phyloP scores from a whole-genome alignment of 1,140 invertebrate genomes.

The Sarcophaga bullata region DNA sequence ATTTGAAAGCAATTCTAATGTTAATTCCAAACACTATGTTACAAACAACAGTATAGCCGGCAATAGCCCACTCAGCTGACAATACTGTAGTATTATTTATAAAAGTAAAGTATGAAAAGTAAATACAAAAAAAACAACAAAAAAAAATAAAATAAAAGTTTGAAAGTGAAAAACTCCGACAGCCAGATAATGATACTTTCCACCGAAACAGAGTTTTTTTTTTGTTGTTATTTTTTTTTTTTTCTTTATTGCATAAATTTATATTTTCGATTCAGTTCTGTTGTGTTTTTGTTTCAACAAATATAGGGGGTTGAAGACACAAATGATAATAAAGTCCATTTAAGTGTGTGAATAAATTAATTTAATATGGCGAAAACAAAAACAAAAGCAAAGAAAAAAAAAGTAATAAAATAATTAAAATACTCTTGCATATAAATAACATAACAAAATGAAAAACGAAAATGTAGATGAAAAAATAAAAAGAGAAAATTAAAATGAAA shows the following conservation, averaged over 20 bases:
- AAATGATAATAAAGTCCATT: slow-evolving; percentile 16
- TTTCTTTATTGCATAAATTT: too few species aligned
- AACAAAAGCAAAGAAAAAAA: not conserved
- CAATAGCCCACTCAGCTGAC: too few species aligned
- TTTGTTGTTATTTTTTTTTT: not conserved
- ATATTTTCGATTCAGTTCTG: too few species aligned
- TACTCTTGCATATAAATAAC: too few species aligned
- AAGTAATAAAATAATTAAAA: too few species aligned
- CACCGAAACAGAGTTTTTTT: not conserved
- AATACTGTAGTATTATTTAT: too few species aligned
- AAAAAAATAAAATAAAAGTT: slow-evolving; percentile 1
- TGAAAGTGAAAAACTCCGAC: not conserved
- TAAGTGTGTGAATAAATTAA: slow-evolving; percentile 17
- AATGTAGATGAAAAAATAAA: not conserved
- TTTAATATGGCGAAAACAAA: not conserved
- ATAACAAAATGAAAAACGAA: not conserved
- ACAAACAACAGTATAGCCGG: too few species aligned
- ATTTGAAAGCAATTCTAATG: too few species aligned
- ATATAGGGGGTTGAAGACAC: not conserved
- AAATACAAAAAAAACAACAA: not conserved
- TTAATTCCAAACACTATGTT: too few species aligned
- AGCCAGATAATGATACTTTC: not conserved
- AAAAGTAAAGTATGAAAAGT: too few species aligned
- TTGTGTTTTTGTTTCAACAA: too few species aligned
- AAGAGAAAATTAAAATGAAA: not conserved